Percentiles rank a stretch among this genome's conserved stretches.
phyloP scores from a whole-genome alignment of 2,113 vertebrate genomes.

The Sebastes schlegelii region DNA sequence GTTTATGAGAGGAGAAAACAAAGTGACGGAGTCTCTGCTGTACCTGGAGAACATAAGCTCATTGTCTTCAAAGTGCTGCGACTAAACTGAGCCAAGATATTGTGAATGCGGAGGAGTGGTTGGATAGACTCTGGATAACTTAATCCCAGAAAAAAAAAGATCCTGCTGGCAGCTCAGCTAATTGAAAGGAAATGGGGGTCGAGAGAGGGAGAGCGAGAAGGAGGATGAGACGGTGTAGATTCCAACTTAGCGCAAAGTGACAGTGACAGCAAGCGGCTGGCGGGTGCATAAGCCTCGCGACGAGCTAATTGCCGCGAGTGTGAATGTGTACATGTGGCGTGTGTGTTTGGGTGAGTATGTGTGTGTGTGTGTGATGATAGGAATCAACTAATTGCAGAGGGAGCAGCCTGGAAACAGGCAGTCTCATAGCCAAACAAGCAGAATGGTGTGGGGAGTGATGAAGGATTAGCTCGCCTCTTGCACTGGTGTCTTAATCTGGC shows the following conservation, averaged over 20 bases:
- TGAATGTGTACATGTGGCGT: neutral
- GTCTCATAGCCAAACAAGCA: constrained; percentile 70
- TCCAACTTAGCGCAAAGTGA: constrained; percentile 76
- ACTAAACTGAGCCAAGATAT: constrained; percentile 40
- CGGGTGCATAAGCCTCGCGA: constrained; percentile 51
- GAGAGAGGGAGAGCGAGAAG: constrained; percentile 44
- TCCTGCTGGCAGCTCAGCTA: constrained; percentile 71
- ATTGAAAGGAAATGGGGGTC: constrained; percentile 80
- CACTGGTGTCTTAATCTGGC: constrained; percentile 70
- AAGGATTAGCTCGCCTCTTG: constrained; percentile 74
- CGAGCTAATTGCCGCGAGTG: constrained; percentile 70
- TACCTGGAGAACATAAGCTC: constrained; percentile 40
- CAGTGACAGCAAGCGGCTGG: constrained; percentile 74
- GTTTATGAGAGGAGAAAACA: neutral
- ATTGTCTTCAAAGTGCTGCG: constrained; percentile 43
- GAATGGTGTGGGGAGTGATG: constrained; percentile 54
- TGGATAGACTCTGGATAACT: constrained; percentile 62
- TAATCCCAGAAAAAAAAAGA: constrained; percentile 65
- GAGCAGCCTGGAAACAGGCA: constrained; percentile 44
- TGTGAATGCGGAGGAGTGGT: constrained; percentile 42
- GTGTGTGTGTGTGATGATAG: constrained; percentile 52
- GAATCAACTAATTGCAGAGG: constrained; percentile 69
- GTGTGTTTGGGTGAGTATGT: constrained; percentile 16
- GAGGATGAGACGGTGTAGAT: constrained; percentile 51
- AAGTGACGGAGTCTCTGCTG: neutral